Conservation (phyloP, 2,888 invertebrate genomes). For the Tenthredo scrophulariae region DNA sequence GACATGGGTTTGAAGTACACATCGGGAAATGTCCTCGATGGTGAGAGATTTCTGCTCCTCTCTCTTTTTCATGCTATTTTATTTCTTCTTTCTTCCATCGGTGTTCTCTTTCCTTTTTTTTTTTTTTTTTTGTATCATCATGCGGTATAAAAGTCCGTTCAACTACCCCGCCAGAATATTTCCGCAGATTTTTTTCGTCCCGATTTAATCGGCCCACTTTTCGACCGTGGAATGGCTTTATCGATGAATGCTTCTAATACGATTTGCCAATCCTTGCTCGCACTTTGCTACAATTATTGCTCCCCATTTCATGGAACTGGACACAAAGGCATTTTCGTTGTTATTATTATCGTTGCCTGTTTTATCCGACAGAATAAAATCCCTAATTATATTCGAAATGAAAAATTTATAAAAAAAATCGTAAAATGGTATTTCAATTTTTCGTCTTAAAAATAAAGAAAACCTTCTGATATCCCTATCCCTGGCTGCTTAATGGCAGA, state of each 20-base stretch:
- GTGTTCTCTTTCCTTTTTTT: neutral
- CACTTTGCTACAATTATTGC: neutral
- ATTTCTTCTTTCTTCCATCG: neutral
- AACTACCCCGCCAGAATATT: constrained; percentile 2
- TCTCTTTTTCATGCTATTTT: neutral
- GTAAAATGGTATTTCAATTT: neutral
- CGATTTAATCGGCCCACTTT: neutral
- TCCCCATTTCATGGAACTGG: neutral
- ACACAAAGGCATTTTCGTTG: neutral
- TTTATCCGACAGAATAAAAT: neutral
- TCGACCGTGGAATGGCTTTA: constrained; percentile 55
- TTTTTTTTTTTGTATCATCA: neutral
- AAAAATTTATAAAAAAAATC: neutral
- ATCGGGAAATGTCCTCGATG: neutral
- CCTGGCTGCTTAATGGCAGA: neutral
- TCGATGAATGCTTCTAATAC: constrained; percentile 18
- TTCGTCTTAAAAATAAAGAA: neutral
- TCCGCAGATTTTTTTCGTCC: neutral
- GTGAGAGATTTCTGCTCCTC: neutral
- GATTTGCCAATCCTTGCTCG: constrained; percentile 3
- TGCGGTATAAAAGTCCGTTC: neutral
- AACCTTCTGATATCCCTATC: neutral
- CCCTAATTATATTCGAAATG: neutral
- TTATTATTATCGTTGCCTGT: neutral
- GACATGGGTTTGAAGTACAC: constrained; percentile 1